A percentile compares a stretch with the other conserved stretches of the same genome.
phyloP scores from a whole-genome alignment of 2,888 invertebrate genomes.

The Meganola albula region DNA sequence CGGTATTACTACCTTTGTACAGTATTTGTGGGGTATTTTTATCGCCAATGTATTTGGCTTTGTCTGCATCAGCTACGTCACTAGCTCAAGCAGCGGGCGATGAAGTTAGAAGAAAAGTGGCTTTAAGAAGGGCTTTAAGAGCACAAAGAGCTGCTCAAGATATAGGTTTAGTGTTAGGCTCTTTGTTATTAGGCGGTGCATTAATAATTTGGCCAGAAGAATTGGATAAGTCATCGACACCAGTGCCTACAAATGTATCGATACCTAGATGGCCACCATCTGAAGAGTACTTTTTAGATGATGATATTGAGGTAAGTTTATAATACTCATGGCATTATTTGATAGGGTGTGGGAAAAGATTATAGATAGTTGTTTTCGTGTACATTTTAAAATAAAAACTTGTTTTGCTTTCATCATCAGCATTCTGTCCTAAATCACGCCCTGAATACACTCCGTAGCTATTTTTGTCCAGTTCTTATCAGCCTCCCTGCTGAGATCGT shows the following conservation, averaged over 20 bases:
- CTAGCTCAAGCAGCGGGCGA: conserved; percentile 74
- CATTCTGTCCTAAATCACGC: too few relatives aligned
- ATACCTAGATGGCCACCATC: conserved; percentile 59
- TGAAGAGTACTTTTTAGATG: conserved; percentile 76
- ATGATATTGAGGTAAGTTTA: conserved; percentile 75
- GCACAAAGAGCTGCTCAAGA: conserved; percentile 68
- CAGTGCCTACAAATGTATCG: conserved; percentile 49
- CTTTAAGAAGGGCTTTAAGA: conserved; percentile 58
- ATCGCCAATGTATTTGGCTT: conserved; percentile 76
- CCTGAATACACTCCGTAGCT: too few relatives aligned
- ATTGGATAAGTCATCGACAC: conserved; percentile 60
- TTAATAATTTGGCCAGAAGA: conserved; percentile 72
- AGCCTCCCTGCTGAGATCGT: too few relatives aligned
- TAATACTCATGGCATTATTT: background rate
- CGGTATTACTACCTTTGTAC: conserved; percentile 56
- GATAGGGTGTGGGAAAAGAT: too few relatives aligned
- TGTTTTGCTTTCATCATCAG: too few relatives aligned
- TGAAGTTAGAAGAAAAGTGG: conserved; percentile 53
- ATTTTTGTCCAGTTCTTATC: too few relatives aligned
- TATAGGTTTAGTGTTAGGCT: conserved; percentile 60
- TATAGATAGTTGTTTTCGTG: too few relatives aligned
- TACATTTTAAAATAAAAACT: too few relatives aligned
- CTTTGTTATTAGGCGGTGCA: conserved; percentile 58
- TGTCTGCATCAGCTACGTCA: conserved; percentile 78
- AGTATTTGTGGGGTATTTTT: conserved; percentile 75